Conservation (phyloP, 2,113 vertebrate genomes). For the Naja naja region DNA sequence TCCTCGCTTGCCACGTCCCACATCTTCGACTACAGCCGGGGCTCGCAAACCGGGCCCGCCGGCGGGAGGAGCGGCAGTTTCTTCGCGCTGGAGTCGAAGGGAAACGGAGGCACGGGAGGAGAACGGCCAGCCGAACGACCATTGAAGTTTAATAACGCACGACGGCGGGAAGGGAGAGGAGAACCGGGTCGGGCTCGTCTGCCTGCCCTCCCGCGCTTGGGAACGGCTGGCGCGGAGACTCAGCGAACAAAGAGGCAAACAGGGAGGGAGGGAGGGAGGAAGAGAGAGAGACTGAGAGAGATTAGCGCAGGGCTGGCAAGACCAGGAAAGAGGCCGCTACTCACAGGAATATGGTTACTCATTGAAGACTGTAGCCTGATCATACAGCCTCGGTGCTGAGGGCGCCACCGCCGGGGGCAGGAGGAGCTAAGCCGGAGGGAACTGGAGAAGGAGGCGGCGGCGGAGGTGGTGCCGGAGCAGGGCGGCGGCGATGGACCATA, state of each 20-base stretch:
- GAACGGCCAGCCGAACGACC: not conserved
- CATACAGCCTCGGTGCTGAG: conserved; percentile 86
- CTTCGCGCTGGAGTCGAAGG: not conserved
- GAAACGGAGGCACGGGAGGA: not conserved
- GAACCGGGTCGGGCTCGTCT: not conserved
- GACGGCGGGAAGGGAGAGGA: not conserved
- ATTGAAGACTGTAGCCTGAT: conserved; percentile 99
- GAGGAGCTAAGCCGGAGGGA: conserved; percentile 52
- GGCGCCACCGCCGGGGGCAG: conserved; percentile 69
- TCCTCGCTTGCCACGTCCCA: not conserved
- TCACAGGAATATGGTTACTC: conserved; percentile 99
- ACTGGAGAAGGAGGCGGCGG: conserved; percentile 51
- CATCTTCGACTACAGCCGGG: not conserved
- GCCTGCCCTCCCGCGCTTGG: not conserved
- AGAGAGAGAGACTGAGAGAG: not conserved
- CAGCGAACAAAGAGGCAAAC: not conserved
- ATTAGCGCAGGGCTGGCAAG: not conserved
- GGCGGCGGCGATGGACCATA: conserved; percentile 41
- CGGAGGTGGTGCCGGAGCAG: conserved; percentile 42
- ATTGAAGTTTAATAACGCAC: not conserved
- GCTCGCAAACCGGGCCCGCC: not conserved
- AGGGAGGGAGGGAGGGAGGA: not conserved
- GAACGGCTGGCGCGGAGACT: not conserved
- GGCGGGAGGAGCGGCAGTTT: not conserved
- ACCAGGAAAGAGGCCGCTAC: conserved; percentile 53